Evolutionary conservation across 2,888 invertebrate species (phyloP).

Genomic region (Phanerotoma sp.): DNA sequence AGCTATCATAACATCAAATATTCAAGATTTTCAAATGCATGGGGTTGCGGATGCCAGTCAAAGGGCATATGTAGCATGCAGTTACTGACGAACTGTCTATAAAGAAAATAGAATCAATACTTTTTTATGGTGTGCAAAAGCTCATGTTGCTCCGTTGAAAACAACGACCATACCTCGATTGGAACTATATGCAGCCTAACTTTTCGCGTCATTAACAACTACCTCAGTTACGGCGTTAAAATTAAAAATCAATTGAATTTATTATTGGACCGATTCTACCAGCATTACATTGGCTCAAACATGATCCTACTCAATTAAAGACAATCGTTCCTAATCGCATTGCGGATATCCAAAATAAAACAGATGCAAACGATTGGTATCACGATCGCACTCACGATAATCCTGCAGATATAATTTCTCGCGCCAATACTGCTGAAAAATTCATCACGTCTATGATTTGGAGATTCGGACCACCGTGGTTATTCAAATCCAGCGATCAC

Average conservation of each 20-base stretch:
- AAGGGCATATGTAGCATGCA: conserved; percentile 23
- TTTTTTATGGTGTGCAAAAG: conserved; percentile 26
- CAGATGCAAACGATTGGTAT: conserved; percentile 5
- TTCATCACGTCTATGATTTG: conserved; percentile 7
- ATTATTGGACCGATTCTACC: conserved; percentile 27
- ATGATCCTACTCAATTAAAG: conserved; percentile 14
- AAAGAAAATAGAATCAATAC: background rate
- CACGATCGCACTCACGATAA: conserved; percentile 17
- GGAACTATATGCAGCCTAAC: conserved; percentile 27
- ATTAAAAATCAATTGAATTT: background rate
- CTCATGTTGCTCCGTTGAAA: conserved; percentile 29
- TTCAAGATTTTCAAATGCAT: conserved; percentile 14
- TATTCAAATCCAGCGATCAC: background rate
- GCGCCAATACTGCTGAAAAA: conserved; percentile 6
- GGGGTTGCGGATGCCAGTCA: conserved; percentile 31
- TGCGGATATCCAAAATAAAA: conserved; percentile 18
- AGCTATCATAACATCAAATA: background rate
- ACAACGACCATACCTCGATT: conserved; percentile 24
- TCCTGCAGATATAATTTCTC: conserved; percentile 21
- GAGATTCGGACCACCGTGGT: conserved; percentile 21
- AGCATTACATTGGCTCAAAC: conserved; percentile 24
- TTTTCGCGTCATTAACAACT: conserved; percentile 18
- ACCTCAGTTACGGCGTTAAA: background rate
- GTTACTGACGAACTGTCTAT: conserved; percentile 13
- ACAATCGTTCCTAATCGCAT: conserved; percentile 27